Conservation (phyloP, 2,888 invertebrate genomes). For the Glyphotaelius pellucidus region DNA sequence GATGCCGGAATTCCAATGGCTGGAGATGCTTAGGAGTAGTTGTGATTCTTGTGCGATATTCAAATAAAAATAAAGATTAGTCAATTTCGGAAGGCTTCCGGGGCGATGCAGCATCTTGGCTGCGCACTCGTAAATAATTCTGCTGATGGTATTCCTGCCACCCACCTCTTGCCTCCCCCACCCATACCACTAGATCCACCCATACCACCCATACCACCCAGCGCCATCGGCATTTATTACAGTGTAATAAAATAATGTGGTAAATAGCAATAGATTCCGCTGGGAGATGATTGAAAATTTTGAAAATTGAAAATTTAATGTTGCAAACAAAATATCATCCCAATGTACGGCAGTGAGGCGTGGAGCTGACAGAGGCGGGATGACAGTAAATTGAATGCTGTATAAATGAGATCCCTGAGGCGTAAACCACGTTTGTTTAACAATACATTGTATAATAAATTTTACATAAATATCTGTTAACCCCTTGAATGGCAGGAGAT, state of each 20-base stretch:
- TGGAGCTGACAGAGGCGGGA: too few species aligned
- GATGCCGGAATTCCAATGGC: too few species aligned
- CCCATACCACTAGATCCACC: not conserved
- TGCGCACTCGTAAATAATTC: slow-evolving; percentile 47
- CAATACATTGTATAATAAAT: too few species aligned
- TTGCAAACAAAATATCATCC: not conserved
- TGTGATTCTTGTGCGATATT: not conserved
- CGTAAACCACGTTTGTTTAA: too few species aligned
- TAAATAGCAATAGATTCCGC: not conserved
- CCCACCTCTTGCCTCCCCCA: not conserved
- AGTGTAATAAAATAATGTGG: not conserved
- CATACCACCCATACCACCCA: not conserved
- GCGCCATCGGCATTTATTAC: not conserved
- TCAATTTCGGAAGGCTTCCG: not conserved
- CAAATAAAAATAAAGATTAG: not conserved
- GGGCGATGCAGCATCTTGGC: slow-evolving; percentile 45
- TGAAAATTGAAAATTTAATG: not conserved
- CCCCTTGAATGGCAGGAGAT: too few species aligned
- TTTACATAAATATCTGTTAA: too few species aligned
- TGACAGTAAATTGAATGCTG: too few species aligned
- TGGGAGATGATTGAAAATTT: not conserved
- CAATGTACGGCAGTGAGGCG: too few species aligned
- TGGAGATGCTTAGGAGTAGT: too few species aligned
- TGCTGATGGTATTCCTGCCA: not conserved
- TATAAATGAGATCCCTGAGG: too few species aligned